These are phyloP conservation scores for Tolmerus cingulatus DNA, from an alignment of 2,888 invertebrate genomes.

Conservation along the genomic window DNA sequence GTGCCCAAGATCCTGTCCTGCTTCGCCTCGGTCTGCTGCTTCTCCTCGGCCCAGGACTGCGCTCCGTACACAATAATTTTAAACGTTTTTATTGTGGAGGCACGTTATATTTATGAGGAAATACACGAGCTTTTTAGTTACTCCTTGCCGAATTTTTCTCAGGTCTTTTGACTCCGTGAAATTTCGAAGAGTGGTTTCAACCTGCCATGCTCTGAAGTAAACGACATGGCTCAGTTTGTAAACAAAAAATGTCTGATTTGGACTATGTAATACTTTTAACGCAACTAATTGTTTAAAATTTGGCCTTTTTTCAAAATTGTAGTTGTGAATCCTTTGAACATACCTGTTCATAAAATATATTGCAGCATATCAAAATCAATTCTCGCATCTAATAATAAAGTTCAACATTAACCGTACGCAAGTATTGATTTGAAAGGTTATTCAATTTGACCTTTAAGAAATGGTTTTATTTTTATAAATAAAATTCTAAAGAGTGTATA, in stretches of 20 bases:
- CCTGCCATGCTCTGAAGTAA: neutral
- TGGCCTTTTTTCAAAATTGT: no score
- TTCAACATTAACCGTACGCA: no score
- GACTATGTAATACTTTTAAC: no score
- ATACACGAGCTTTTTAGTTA: neutral
- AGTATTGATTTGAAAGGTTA: no score
- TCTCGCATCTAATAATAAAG: no score
- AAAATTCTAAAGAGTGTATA: no score
- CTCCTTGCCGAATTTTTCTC: neutral
- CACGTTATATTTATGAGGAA: constrained; percentile 8
- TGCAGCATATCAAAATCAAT: no score
- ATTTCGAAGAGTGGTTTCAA: neutral
- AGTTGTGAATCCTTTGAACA: no score
- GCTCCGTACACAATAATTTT: neutral
- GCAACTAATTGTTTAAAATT: no score
- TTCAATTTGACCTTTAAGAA: no score
- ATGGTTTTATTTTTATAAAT: no score
- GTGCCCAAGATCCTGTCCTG: neutral
- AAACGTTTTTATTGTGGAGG: neutral
- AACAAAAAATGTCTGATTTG: neutral
- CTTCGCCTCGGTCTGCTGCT: neutral
- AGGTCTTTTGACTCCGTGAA: neutral
- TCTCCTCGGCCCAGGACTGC: neutral
- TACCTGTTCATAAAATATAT: no score
- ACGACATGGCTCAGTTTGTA: neutral